phyloP scores from a whole-genome alignment of 2,888 invertebrate species.

The Phaonia tiefii region DNA sequence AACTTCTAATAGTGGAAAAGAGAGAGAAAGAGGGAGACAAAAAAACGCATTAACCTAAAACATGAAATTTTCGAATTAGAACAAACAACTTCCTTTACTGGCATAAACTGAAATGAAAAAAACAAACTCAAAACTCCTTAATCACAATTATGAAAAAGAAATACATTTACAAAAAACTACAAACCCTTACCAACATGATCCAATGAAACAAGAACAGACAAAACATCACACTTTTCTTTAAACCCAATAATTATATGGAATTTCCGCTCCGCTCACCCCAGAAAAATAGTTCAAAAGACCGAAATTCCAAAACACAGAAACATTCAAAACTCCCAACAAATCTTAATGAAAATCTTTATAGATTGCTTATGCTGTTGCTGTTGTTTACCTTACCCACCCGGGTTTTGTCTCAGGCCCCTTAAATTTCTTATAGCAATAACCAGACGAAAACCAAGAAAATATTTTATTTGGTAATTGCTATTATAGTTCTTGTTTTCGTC shows the following conservation, averaged over 20 bases:
- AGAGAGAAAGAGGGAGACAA: neutral
- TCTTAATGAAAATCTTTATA: slow-evolving; percentile 35
- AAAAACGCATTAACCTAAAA: slow-evolving; percentile 30
- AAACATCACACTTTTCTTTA: slow-evolving; percentile 33
- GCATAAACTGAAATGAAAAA: no score
- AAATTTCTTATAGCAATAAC: slow-evolving; percentile 16
- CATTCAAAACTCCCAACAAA: slow-evolving; percentile 1
- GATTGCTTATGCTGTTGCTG: neutral
- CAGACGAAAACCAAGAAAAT: slow-evolving; percentile 28
- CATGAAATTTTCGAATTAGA: slow-evolving; percentile 39
- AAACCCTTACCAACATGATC: neutral
- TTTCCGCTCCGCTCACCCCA: slow-evolving; percentile 43
- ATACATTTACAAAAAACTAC: slow-evolving; percentile 2
- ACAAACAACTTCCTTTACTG: slow-evolving; percentile 41
- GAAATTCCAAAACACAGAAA: neutral
- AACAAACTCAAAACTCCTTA: slow-evolving; percentile 1
- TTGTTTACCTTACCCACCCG: neutral
- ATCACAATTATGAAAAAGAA: neutral
- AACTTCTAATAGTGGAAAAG: no score
- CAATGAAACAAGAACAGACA: neutral
- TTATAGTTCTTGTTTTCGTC: slow-evolving; percentile 25
- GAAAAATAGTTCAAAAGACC: neutral
- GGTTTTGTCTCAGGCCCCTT: neutral
- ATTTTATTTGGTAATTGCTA: slow-evolving; percentile 38
- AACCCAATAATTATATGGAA: slow-evolving; percentile 44